These are phyloP conservation scores for Brachylomia viminalis DNA, from an alignment of 2,888 invertebrate species.

Conservation along the genomic window DNA sequence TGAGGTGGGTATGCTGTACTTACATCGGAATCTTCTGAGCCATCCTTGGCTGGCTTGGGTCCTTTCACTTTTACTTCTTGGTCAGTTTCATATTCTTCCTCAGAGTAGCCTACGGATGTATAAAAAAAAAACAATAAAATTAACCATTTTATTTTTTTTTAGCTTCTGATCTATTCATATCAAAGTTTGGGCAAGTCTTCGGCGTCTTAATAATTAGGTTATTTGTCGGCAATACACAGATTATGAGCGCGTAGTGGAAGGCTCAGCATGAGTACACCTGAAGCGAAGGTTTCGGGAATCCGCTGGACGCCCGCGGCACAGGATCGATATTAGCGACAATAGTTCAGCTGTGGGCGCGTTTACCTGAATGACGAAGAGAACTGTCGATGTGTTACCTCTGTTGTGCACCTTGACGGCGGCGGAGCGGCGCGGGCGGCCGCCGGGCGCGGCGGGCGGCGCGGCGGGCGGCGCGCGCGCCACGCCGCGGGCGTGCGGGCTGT, in stretches of 20 bases:
- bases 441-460: constrained; percentile 82
- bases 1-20: constrained; percentile 68
- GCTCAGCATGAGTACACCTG: no score
- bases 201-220: not conserved
- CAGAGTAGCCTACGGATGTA: constrained; percentile 83
- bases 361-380: not conserved
- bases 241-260: not conserved
- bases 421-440: constrained; percentile 92
- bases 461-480: constrained; percentile 82
- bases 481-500: constrained; percentile 88
- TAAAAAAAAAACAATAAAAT: not conserved
- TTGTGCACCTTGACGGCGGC: constrained; percentile 92
- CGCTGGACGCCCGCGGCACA: not conserved
- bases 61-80: constrained; percentile 88
- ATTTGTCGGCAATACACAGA: not conserved
- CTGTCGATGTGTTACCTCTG: constrained; percentile 73
- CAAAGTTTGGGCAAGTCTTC: no score
- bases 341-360: no score
- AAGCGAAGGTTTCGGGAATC: not conserved
- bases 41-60: constrained; percentile 85
- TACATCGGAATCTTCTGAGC: constrained; percentile 89
- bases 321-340: not conserved
- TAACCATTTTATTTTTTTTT: not conserved
- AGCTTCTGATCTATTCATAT: not conserved
- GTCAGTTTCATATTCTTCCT: constrained; percentile 89